Base-by-base conservation (phyloP, 2,797 vertebrate species). In the Ctenochaetus hawaiiensis region DNA sequence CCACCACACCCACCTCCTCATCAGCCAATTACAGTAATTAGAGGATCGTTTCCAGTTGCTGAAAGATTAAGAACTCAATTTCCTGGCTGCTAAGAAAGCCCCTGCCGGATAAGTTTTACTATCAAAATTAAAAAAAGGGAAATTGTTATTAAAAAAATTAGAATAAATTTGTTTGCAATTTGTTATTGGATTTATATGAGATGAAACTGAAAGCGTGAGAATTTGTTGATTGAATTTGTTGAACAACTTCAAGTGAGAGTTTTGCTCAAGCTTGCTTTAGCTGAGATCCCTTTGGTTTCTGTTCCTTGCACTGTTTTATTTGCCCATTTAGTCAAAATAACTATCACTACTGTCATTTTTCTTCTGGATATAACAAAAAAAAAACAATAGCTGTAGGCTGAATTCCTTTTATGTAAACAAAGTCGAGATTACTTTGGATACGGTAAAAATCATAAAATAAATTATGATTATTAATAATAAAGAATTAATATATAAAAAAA, bases 21-120 rank as follows among this genome's bases (percentile, higher is more conserved):
- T 67, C 80, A 76, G 80, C 72, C 90, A 91, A 92, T 93, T 92
- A 91, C 77, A 88, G 87, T 90, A 87, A 92, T 92, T 90, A 89
- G 85, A 77, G 71, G 81, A 87, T 83, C 44, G 47, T 87, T 89
- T 90, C 75, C 87, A 87, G 75, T 74, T 30, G 67, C 65, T 86
- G 82, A 89, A 87, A 90, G 88, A 91, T 86, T 83, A 81, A 83
- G 72, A 54, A 61, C 81, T 88, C 73, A 78, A 48, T 83, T 85
- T 90, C 65, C 82, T 68, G 54, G 59, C 68, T 52, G 74, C 74
- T 80, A 11, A 71, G 67, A 67, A 5, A 41, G 56, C 16, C 68
- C 47, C 44, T 34, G 49, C 52, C 44, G 52, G 70, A 80, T 20
- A 58, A 43, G 61, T 69, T 78, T 73, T 43, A 75, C 48, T 54